phyloP scores from a whole-genome alignment of 2,888 invertebrate species.

The Saturnia japonica region DNA sequence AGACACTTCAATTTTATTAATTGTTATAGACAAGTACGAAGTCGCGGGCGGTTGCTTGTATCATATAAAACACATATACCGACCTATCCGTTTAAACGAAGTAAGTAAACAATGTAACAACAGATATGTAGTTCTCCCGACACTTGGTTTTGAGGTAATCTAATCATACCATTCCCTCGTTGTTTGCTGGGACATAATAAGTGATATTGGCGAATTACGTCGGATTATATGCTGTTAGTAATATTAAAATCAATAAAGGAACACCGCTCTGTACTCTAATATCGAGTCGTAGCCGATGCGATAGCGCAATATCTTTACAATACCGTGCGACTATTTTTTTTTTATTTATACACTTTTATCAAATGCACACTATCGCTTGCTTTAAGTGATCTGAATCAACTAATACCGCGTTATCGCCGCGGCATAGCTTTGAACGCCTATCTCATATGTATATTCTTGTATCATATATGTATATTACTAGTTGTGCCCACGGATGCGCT shows the following conservation, averaged over 20 bases:
- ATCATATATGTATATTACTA: too few species aligned
- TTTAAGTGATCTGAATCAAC: slow-evolving; percentile 74
- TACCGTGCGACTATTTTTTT: slow-evolving; percentile 68
- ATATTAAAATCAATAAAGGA: slow-evolving; percentile 51
- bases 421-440: slow-evolving; percentile 50
- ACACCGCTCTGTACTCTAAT: slow-evolving; percentile 44
- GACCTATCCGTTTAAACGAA: neutral
- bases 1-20: too few species aligned
- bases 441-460: slow-evolving; percentile 45
- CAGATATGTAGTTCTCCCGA: slow-evolving; percentile 4
- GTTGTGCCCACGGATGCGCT: too few species aligned
- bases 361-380: slow-evolving; percentile 48
- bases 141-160: slow-evolving; percentile 22
- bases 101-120: neutral
- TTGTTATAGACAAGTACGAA: neutral
- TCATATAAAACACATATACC: neutral
- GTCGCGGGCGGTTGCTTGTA: neutral
- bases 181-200: slow-evolving; percentile 26
- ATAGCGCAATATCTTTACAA: slow-evolving; percentile 70
- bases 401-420: slow-evolving; percentile 66
- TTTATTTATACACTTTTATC: slow-evolving; percentile 52
- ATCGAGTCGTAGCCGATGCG: slow-evolving; percentile 38
- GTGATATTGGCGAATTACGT: slow-evolving; percentile 45
- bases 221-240: slow-evolving; percentile 41
- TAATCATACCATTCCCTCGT: slow-evolving; percentile 21